Evolutionary conservation across 2,888 invertebrate genomes (phyloP), one percentile per base, ranked within the genome.

Genomic region (Lasioglossum calceatum): DNA sequence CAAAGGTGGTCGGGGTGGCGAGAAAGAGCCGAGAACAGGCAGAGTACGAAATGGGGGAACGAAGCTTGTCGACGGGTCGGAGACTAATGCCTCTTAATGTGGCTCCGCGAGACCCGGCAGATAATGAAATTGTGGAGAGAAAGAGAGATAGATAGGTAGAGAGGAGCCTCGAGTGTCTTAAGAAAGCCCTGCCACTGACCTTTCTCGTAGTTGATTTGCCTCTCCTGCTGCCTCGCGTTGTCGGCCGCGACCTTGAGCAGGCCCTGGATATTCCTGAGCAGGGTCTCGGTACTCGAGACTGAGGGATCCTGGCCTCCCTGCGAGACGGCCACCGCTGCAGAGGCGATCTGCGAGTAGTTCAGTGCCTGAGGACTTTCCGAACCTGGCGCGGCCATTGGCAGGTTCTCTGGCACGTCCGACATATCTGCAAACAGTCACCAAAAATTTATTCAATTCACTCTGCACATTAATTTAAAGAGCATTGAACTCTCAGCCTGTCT

Each of bases 161-260:
- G 95, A 94, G 94, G 94, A 94, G 93, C 94, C 93, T 95, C 94
- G 92, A 94, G 94, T 93, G 94, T 94, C 94, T 95, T 94, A 94
- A 95, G 94, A 94, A 94, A 95, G 94, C 94, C 94, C 94, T 94
- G 95, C 94, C 95, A 95, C 96, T 96, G 96, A 99, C 99, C 98
- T 98, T 99, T 99, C 96, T 99, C 99, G 96, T 98, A 98, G 96
- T 98, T 98, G 96, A 98, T 98, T 96, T 99, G 99, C 92, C 99
- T 96, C 95, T 99, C 99, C 96, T 99, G 99, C 94, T 99, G 99
- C 93, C 99, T 97, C 81, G 99, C 99, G 96, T 99, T 99, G 95
- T 99, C 99, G 3, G 99, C 99, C n/a, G 99, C 99, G 87, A 99
- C 99, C 96, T 99, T 99, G 88, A 99, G 97, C 89, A 99, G 96